These are phyloP conservation scores for Amiota communis DNA, from an alignment of 2,888 invertebrate species.

Conservation along the genomic window DNA sequence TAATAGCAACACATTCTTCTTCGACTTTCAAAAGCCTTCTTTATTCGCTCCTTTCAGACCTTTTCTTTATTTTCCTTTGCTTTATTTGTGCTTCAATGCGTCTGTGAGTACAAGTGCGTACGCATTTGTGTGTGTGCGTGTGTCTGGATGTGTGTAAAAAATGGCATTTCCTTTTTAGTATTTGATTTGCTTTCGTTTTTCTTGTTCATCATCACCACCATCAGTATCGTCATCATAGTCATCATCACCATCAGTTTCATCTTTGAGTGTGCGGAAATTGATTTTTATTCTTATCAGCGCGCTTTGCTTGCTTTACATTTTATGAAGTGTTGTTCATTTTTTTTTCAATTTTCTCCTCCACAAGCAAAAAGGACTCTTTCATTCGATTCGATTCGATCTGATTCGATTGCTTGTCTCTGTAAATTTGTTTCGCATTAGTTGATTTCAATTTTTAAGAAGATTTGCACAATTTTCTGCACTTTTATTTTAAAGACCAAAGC, in stretches of 20 bases:
- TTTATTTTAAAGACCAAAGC: conserved; percentile 17
- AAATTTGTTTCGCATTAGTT: conserved; percentile 25
- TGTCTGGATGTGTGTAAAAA: neutral
- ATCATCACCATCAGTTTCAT: neutral
- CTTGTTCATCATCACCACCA: too few species aligned
- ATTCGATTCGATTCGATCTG: neutral
- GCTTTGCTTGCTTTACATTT: conserved; percentile 40
- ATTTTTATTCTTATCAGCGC: conserved; percentile 53
- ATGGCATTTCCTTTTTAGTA: conserved; percentile 19
- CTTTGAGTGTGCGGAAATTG: conserved; percentile 53
- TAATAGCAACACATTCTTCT: conserved; percentile 57
- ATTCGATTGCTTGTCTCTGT: conserved; percentile 4
- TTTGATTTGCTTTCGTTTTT: neutral
- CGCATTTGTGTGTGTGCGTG: conserved; percentile 56
- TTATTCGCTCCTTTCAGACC: conserved; percentile 17
- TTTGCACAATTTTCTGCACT: conserved; percentile 11
- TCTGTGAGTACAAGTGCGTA: conserved; percentile 44
- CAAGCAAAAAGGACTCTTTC: neutral
- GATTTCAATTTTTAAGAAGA: conserved; percentile 1
- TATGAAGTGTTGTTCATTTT: conserved; percentile 18
- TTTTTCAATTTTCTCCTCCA: conserved; percentile 33
- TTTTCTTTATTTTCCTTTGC: conserved; percentile 30
- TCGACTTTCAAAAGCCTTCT: neutral
- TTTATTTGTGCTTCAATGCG: conserved; percentile 32
- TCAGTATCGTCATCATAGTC: too few species aligned